Base-by-base conservation (phyloP, 2,113 vertebrate genomes). In the Hystrix brachyura region DNA sequence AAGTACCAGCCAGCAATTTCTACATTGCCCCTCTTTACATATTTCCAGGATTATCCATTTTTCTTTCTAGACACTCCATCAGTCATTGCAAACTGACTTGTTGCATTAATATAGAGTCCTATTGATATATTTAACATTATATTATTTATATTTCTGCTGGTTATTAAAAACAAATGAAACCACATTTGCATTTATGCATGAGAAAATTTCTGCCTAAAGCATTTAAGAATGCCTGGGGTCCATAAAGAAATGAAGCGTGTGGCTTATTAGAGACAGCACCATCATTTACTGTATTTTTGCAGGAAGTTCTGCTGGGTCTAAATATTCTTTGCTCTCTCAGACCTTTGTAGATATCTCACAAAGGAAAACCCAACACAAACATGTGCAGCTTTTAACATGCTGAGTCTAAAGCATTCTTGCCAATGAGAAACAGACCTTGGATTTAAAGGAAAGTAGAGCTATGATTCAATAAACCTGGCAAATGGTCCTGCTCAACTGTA, bases 261-360 rank as follows among this genome's bases (percentile, higher is more conserved):
- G 57, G 71, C 21, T 53, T 65, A 29, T 14, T 14, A 27, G 79
- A 93, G 60, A 65, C 82, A 85, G 12, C 14, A 74, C 7, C 85
- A 11, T 38, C 43, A 74, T 89, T 94, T 78, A 82, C 43, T 72
- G 8, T 46, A 60, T 79, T 93, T 95, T 94, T 76, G 51, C 62
- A 92, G 90, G 92, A 86, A 93, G n/a, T 92, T 95, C 74, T 92
- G 51, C 51, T 91, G 57, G 90, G 67, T 48, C 46, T 80, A 69
- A 90, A 94, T 57, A 48, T 57, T 34, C 90, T 94, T 74, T 79
- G 78, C 84, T 95, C 48, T 95, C 51, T 91, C 55, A 46, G 72
- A 87, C 64, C 43, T 23, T 34, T 85, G 13, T 65, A 86, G 59
- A 64, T 86, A 38, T 43, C 65, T 92, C 43, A 93, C 94, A 96